Base-by-base conservation (phyloP, 2,888 invertebrate species). In the Cheilosia scutellata region DNA sequence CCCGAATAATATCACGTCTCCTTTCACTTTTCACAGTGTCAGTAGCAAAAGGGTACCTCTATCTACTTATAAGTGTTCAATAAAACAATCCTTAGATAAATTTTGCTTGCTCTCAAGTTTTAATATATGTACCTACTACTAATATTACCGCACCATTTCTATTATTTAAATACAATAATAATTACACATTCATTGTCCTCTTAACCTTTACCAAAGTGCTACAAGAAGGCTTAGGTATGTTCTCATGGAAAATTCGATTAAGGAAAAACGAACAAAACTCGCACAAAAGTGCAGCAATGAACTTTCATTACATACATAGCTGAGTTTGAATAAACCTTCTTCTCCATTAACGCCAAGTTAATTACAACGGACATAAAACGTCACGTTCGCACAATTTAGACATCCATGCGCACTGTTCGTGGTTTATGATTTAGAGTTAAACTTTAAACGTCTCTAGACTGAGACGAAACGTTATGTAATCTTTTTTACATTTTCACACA, bases 401-500 rank as follows among this genome's bases (percentile, higher is more conserved):
- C 53, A 55, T 31, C 20, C 44, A 33, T 37, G 42, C 25, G 5
- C 6, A 63, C 68, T 65, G 29, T 44, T 47, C 31, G 86, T 76
- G 68, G 62, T 77, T 82, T 86, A 82, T 82, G 76, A 72, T 63
- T 70, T 65, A 60, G 13, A 53, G 70, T 40, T 62, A 76, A 66
- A 66, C 42, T 47, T 66, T 49, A 13, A 53, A 47, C 53, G 25
- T 44, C n/a, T 62, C 62, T 25, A 47, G 53, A 33, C 60, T 40
- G 1, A 65, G 60, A 68, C 40, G 53, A 58, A 53, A 58, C 68
- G 51, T 82, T 82, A 82, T 80, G 72, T 77, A 77, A 86, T 72
- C 60, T 72, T 66, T 70, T 74, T 74, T 27, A 63, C 49, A 74
- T 82, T 72, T 82, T 80, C 82, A 86, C 86, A 86, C 82, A 86